Base-by-base conservation (phyloP, 2,797 vertebrate species). In the Epinephelus coioides region DNA sequence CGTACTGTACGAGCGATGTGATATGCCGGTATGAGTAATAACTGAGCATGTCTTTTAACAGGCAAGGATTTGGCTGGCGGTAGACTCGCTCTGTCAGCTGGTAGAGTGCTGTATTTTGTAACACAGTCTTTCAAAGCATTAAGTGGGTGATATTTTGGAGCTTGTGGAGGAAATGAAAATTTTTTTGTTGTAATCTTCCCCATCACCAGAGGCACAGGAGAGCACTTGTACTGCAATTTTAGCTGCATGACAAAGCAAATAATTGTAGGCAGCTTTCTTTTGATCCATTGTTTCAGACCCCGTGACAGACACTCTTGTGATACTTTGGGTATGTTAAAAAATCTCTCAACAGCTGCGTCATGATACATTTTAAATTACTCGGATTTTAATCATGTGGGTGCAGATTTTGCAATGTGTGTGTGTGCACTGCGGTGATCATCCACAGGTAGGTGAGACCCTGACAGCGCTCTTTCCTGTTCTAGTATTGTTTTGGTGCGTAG, bases 401-500 rank as follows among this genome's bases (percentile, higher is more conserved):
- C 13, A 1, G 12, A n/a, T 38, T 69, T 69, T 80, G 7, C 6
- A n/a, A 13, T 72, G 27, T 18, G 23, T 3, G 5, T 76, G 25
- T 43, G 38, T 13, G 25, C n/a, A 34, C 40, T 59, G 40, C 15
- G 27, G 51, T 60, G 64, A 51, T 69, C 85, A 88, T 75, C 57
- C 34, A 74, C 67, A 85, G 76, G 76, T 83, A 87, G 72, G 87
- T 83, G 70, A 88, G 82, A 86, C 65, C 67, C 38, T 81, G 82
- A 82, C 78, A 70, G 69, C 25, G 2, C 63, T 85, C 63, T 85
- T 87, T 92, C 83, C 83, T 81, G 61, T 84, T 83, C 76, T 71
- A 85, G 85, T 84, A 80, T 83, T 88, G 84, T 91, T 91, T 89
- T 85, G 62, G 64, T 89, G 86, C n/a, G 86, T 92, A 19, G 89